A percentile compares a stretch with the other conserved stretches of the same genome.
Evolutionary conservation across 2,797 vertebrate genomes (phyloP).

Genomic region (Artibeus lituratus): DNA sequence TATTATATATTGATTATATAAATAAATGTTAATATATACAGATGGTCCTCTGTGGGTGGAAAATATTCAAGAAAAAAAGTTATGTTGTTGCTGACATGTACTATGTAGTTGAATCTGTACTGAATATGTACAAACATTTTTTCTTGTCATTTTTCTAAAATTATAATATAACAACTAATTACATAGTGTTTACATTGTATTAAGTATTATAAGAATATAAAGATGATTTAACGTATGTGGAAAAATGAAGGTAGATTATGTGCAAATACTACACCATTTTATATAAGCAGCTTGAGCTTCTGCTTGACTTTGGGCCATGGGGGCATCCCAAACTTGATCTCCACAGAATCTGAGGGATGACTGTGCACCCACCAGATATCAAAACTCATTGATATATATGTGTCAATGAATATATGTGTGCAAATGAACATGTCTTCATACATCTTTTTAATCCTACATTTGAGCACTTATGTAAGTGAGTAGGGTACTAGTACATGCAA

Average conservation of each 20-base stretch:
- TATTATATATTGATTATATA: not conserved
- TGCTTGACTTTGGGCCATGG: not conserved
- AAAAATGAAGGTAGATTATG: not conserved
- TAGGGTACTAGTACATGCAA: not conserved
- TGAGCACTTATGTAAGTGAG: not conserved
- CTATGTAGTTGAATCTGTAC: not conserved
- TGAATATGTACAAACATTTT: not conserved
- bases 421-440: not conserved
- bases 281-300: not conserved
- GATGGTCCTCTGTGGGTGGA: not conserved
- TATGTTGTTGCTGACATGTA: not conserved
- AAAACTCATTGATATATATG: not conserved
- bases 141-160: not conserved
- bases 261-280: not conserved
- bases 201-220: not conserved
- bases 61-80: not conserved
- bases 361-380: not conserved
- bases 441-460: not conserved
- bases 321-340: not conserved
- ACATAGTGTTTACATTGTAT: not conserved
- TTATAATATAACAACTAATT: not conserved
- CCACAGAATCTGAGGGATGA: not conserved
- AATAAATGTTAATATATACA: not conserved
- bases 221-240: not conserved
- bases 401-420: not conserved